Percentiles rank a stretch among this genome's conserved stretches.
These are phyloP conservation scores for Polyommatus icarus DNA, from an alignment of 2,888 invertebrate species.

Conservation along the genomic window DNA sequence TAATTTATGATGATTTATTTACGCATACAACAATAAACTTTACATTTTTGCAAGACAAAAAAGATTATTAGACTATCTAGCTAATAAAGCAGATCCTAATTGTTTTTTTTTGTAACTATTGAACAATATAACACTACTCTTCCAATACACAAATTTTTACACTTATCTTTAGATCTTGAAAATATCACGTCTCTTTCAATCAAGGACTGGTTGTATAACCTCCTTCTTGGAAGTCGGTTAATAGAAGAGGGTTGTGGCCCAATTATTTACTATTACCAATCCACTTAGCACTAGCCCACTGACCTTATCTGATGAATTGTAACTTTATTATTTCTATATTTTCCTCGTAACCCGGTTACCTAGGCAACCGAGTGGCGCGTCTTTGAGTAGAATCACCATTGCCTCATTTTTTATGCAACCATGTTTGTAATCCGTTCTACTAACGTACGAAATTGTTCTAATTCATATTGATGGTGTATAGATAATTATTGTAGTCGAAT, in stretches of 20 bases:
- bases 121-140: neutral
- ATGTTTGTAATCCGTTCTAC: neutral
- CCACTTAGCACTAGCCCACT: conserved; percentile 38
- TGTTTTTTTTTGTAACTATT: neutral
- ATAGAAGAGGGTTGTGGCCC: neutral
- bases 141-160: neutral
- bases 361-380: conserved; percentile 41
- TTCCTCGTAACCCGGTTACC: conserved; percentile 64
- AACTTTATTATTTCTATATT: conserved; percentile 46
- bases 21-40: too few species aligned
- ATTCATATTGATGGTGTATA: neutral
- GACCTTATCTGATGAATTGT: conserved; percentile 44
- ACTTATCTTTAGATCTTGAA: neutral
- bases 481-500: neutral
- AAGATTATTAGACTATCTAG: too few species aligned
- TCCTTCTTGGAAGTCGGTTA: neutral
- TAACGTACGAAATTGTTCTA: neutral
- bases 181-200: neutral
- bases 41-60: too few species aligned
- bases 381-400: conserved; percentile 49
- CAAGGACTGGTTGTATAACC: conserved; percentile 24
- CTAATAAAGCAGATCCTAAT: too few species aligned
- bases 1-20: too few species aligned
- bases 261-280: conserved; percentile 30
- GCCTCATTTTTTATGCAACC: conserved; percentile 58